phyloP scores from a whole-genome alignment of 2,888 invertebrate genomes.

The Lapara coniferarum region DNA sequence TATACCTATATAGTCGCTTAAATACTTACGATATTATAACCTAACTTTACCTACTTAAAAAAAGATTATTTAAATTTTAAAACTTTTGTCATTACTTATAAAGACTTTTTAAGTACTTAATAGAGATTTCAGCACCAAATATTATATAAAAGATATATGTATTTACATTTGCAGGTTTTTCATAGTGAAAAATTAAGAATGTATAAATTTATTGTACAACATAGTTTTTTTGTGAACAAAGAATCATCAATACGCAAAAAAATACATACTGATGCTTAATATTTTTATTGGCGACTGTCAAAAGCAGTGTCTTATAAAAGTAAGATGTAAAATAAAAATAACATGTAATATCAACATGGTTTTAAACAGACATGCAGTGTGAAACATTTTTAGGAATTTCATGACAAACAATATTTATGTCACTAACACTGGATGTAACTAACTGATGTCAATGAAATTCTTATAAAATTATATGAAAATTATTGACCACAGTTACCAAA shows the following conservation, averaged over 20 bases:
- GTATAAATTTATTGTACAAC: too few relatives aligned
- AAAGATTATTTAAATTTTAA: too few relatives aligned
- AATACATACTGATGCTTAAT: constrained; percentile 36
- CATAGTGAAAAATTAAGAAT: not conserved
- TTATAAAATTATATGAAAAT: not conserved
- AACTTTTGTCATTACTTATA: too few relatives aligned
- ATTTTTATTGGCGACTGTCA: constrained; percentile 52
- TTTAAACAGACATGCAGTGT: constrained; percentile 50
- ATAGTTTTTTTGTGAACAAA: constrained; percentile 3
- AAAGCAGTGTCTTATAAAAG: constrained; percentile 53
- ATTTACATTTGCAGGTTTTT: not conserved
- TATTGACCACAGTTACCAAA: not conserved
- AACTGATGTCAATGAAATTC: not conserved
- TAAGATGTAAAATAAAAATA: constrained; percentile 53
- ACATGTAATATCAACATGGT: constrained; percentile 53
- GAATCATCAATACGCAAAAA: constrained; percentile 30
- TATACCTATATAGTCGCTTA: too few relatives aligned
- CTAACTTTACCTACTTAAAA: not conserved
- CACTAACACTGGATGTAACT: not conserved
- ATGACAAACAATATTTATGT: not conserved
- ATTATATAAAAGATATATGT: too few relatives aligned
- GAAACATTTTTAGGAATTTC: constrained; percentile 42
- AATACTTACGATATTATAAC: not conserved
- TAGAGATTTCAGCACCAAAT: not conserved
- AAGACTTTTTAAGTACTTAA: not conserved